Percentiles rank a stretch among this genome's conserved stretches.
Evolutionary conservation across 2,113 vertebrate genomes (phyloP).

Genomic region (Tinamus guttatus): DNA sequence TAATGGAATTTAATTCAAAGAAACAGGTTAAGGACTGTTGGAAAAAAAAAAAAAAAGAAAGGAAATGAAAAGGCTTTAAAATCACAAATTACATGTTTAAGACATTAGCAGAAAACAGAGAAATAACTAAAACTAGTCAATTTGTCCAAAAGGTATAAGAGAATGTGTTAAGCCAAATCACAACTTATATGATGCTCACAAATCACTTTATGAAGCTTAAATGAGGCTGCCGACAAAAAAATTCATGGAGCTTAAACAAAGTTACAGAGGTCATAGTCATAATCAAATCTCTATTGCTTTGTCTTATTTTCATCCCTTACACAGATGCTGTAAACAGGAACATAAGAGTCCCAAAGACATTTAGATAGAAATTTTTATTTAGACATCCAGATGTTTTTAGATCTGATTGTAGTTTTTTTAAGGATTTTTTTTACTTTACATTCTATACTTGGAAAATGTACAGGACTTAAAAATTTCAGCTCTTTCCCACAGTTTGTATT

Average conservation of each 20-base stretch:
- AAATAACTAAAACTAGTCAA: background rate
- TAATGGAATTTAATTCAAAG: background rate
- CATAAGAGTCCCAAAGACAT: background rate
- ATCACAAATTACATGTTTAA: background rate
- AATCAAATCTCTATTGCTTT: background rate
- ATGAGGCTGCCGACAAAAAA: background rate
- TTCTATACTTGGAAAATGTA: background rate
- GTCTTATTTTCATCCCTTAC: background rate
- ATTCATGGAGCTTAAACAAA: background rate
- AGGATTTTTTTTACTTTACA: background rate
- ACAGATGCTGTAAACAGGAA: background rate
- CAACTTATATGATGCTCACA: background rate
- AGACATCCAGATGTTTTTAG: background rate
- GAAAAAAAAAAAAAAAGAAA: background rate
- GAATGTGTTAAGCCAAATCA: background rate
- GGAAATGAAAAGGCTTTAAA: background rate
- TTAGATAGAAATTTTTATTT: background rate
- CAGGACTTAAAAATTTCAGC: background rate
- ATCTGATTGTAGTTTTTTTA: background rate
- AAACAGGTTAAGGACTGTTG: background rate
- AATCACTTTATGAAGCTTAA: background rate
- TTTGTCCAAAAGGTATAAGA: background rate
- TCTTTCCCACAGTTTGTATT: background rate
- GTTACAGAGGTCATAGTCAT: background rate
- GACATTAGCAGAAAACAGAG: background rate